A percentile compares a stretch with the other conserved stretches of the same genome.
phyloP scores from a whole-genome alignment of 2,113 vertebrate genomes.

The Leucoraja erinaceus region DNA sequence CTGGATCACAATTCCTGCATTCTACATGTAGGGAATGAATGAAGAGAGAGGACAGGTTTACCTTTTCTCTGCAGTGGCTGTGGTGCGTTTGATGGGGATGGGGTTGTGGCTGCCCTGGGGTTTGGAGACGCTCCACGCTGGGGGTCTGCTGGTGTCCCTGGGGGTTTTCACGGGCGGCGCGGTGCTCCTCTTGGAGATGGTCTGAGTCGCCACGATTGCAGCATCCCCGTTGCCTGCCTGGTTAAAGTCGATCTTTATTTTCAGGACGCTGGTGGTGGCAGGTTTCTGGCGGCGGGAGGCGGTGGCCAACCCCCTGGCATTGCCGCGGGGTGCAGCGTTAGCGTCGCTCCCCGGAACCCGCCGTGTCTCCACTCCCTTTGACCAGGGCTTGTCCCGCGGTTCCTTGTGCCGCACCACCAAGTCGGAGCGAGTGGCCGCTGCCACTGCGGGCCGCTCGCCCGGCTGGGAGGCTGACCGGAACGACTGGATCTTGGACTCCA shows the following conservation, averaged over 20 bases:
- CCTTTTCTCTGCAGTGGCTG: slow-evolving; percentile 68
- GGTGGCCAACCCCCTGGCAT: no score
- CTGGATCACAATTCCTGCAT: background rate
- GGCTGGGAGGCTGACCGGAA: slow-evolving; percentile 58
- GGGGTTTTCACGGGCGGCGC: background rate
- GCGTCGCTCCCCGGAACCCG: no score
- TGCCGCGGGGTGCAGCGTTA: no score
- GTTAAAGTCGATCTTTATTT: background rate
- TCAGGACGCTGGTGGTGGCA: background rate
- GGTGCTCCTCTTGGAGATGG: background rate
- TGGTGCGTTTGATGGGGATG: slow-evolving; percentile 52
- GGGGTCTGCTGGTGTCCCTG: background rate
- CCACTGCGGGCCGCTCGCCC: background rate
- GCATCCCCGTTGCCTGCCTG: background rate
- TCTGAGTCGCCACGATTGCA: background rate
- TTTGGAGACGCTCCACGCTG: slow-evolving; percentile 40
- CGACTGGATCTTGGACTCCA: slow-evolving; percentile 81
- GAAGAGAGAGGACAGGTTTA: slow-evolving; percentile 44
- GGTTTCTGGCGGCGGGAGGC: background rate
- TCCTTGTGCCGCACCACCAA: background rate
- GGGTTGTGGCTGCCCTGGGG: slow-evolving; percentile 46
- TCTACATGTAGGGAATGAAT: background rate
- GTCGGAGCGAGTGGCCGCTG: no score
- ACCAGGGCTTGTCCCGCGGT: slow-evolving; percentile 23
- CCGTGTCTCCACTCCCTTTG: slow-evolving; percentile 6